Evolutionary conservation across 2,888 invertebrate species (phyloP).

Genomic region (Diaprepes abbreviatus): DNA sequence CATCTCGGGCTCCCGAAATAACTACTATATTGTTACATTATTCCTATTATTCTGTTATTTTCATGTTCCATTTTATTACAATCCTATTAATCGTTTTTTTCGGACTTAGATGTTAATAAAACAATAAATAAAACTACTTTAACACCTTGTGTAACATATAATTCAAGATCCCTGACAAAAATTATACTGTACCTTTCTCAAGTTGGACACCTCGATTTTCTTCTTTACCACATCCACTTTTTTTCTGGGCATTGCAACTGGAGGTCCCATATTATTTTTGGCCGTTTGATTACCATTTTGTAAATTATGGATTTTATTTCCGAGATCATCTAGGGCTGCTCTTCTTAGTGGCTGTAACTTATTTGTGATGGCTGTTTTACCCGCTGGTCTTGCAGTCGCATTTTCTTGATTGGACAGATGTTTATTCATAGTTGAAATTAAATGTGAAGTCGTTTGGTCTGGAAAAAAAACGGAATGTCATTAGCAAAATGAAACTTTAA

Average conservation of each 20-base stretch:
- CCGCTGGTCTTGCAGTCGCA: conserved; percentile 42
- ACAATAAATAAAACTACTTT: too few relatives aligned
- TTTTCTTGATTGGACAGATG: conserved; percentile 52
- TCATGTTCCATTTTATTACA: too few relatives aligned
- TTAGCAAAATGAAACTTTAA: too few relatives aligned
- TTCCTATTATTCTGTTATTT: too few relatives aligned
- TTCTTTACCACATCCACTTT: conserved; percentile 15
- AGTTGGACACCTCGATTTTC: not conserved
- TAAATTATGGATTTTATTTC: conserved; percentile 25
- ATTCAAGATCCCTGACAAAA: too few relatives aligned
- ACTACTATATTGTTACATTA: too few relatives aligned
- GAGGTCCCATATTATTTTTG: conserved; percentile 36
- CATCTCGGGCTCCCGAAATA: too few relatives aligned
- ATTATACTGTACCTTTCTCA: conserved; percentile 25
- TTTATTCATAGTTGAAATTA: conserved; percentile 38
- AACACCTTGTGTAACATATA: too few relatives aligned
- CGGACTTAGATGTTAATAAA: too few relatives aligned
- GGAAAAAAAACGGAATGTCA: too few relatives aligned
- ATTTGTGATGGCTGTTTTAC: conserved; percentile 40
- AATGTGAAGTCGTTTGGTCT: conserved; percentile 54
- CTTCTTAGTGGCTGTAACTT: conserved; percentile 49
- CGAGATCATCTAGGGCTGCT: conserved; percentile 54
- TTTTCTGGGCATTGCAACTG: conserved; percentile 38
- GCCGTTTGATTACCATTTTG: conserved; percentile 20
- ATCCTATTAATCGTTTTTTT: too few relatives aligned